Evolutionary conservation across 2,888 invertebrate species (phyloP), one percentile per base, ranked within the genome.

Genomic region (Phortica okadai): DNA sequence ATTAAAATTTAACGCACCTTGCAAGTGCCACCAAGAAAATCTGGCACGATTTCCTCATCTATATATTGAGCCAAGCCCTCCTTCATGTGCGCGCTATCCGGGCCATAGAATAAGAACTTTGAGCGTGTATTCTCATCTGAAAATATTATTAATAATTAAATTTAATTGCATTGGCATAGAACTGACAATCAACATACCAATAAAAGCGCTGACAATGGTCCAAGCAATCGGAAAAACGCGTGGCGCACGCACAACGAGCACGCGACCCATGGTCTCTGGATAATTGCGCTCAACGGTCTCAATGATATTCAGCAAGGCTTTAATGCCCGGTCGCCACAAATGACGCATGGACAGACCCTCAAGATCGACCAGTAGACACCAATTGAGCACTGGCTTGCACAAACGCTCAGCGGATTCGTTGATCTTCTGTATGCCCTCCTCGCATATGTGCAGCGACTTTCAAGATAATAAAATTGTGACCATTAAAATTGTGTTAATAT

Each of bases 301-400:
- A 83, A 96, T 96, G 80, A 95, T 94, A 78, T 93, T 88, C 6
- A 91, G 86, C 81, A 95, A 91, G 0, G 95, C 95, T 84, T 95
- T 94, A 80, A 98, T 95, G 41, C 98, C 98, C 0, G 98, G 98
- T 82, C 98, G 92, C 98, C 98, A 98, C 78, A 98, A 93, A 92
- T 98, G 98, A 3, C 98, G 93, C 97, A 98, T 98, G 91, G 97
- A 97, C 74, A 98, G 93, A 0, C 98, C 98, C 90, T 98, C 98
- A 84, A 98, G 93, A 92, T 98, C 98, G 45, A 98, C 96, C 76
- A 98, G 93, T 83, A 98, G 93, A 78, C 97, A 95, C 97, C 98
- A 98, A 72, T 96, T 95, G 73, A 96, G 95, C 45, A 98, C 94
- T 1, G 98, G 97, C 88, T 94, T 94, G 64, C 95, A 96, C n/a